Base-by-base conservation (phyloP, 2,797 vertebrate genomes). In the Typhlichthys subterraneus region DNA sequence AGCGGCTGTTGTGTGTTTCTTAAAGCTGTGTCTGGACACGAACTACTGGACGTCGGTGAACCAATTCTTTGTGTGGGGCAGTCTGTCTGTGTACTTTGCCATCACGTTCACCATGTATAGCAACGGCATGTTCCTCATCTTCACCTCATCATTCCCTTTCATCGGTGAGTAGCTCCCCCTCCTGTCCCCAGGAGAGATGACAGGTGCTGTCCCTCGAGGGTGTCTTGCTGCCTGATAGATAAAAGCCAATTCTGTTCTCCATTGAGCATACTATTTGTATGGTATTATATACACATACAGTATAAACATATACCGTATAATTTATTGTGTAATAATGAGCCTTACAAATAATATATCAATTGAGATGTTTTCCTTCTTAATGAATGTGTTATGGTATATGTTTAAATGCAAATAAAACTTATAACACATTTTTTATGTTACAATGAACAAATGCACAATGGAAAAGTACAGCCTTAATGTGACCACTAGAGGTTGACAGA, bases 51-150 rank as follows among this genome's bases (percentile, higher is more conserved):
- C 96, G 0, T 82, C 93, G 1, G 88, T 98, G 67, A 98, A 95
- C 87, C 97, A 99, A 63, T 92, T 98, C 67, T 95, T 98, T 66
- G 88, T 95, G 53, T 99, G 96, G 96, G 96, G 95, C 19, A 99
- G 97, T 88, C 90, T 98, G 77, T 92, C 93, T 0, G 88, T 94
- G 55, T 99, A 97, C 87, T 98, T 98, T 61, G 93, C 94, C 53
- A 74, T 96, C 80, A 93, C 91, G 0, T 94, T 97, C 84, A 94
- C 97, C 77, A 95, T 98, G 93, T 95, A 95, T 78, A 98, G 97
- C 79, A 94, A 97, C 0, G 96, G 95, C 87, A 94, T 96, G 91
- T 98, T 94, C 78, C 77, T 94, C 79, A 91, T 94, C 77, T 94
- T 96, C 85, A 94, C 95, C 6, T 93, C 87, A 0, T 45, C 76